Percentiles rank a stretch among this genome's conserved stretches.
These are phyloP conservation scores for Leptobrachium ailaonicum DNA, from an alignment of 2,113 vertebrate species.

Conservation along the genomic window DNA sequence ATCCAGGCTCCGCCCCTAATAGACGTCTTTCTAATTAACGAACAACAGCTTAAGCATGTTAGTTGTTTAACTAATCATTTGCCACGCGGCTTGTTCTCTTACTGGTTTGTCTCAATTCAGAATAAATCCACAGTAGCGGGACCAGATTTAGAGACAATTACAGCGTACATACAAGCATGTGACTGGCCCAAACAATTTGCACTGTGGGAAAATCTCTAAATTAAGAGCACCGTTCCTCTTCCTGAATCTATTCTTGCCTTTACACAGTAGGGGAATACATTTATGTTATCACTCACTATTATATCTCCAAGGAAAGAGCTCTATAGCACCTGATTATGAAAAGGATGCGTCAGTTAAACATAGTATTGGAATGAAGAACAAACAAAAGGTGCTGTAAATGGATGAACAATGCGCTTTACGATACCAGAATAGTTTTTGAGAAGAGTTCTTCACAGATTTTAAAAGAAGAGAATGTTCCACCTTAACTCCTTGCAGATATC, in stretches of 20 bases:
- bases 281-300: constrained; percentile 55
- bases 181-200: constrained; percentile 66
- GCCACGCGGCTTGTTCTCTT: constrained; percentile 53
- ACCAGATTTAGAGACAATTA: constrained; percentile 56
- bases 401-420: background rate
- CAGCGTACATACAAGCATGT: constrained; percentile 51
- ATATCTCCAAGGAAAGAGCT: constrained; percentile 45
- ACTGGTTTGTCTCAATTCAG: constrained; percentile 58
- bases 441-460: too few relatives aligned
- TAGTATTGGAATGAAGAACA: background rate
- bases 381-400: background rate
- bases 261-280: constrained; percentile 58
- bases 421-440: background rate
- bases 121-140: constrained; percentile 58
- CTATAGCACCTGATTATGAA: background rate
- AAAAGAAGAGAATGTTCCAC: too few relatives aligned
- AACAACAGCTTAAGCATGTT: constrained; percentile 51
- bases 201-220: constrained; percentile 62
- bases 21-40: constrained; percentile 47
- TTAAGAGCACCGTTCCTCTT: constrained; percentile 56
- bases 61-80: constrained; percentile 59
- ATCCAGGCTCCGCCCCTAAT: background rate
- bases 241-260: constrained; percentile 56
- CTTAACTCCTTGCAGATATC: too few relatives aligned
- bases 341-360: constrained; percentile 1